Evolutionary conservation across 2,113 vertebrate genomes (phyloP).

Genomic region (Ancistrus triradiatus): DNA sequence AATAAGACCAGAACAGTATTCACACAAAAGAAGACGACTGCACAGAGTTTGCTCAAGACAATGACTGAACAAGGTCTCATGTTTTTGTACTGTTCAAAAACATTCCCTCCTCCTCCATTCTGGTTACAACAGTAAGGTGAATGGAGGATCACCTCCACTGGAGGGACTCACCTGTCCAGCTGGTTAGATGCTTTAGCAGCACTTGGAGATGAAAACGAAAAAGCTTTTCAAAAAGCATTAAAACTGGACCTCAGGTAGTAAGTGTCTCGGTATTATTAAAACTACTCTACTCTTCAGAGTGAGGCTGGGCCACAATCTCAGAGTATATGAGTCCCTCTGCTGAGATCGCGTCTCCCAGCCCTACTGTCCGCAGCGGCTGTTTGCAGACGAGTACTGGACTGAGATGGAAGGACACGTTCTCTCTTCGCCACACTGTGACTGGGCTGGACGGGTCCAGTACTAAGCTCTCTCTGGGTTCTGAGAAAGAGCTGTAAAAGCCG

Average conservation of each 20-base stretch:
- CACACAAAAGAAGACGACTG: slow-evolving; percentile 6
- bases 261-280: background rate
- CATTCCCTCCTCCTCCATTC: slow-evolving; percentile 14
- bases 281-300: slow-evolving; percentile 14
- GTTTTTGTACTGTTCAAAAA: slow-evolving; percentile 1
- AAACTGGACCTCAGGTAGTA: background rate
- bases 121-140: background rate
- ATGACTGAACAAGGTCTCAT: background rate
- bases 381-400: slow-evolving; percentile 88
- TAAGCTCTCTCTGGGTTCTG: slow-evolving; percentile 62
- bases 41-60: background rate
- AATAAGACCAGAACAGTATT: slow-evolving; percentile 4
- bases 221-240: background rate
- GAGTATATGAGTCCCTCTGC: slow-evolving; percentile 92
- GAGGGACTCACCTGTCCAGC: background rate
- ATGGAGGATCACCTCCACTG: background rate
- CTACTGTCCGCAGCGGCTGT: slow-evolving; percentile 87
- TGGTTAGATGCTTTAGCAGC: slow-evolving; percentile 14
- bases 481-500: slow-evolving; percentile 78
- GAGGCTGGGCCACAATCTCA: slow-evolving; percentile 57
- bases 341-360: slow-evolving; percentile 93
- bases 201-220: background rate
- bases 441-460: slow-evolving; percentile 74
- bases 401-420: slow-evolving; percentile 84
- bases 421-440: slow-evolving; percentile 76